These are phyloP conservation scores for Cygnus atratus DNA, from an alignment of 2,113 vertebrate species.

Conservation along the genomic window DNA sequence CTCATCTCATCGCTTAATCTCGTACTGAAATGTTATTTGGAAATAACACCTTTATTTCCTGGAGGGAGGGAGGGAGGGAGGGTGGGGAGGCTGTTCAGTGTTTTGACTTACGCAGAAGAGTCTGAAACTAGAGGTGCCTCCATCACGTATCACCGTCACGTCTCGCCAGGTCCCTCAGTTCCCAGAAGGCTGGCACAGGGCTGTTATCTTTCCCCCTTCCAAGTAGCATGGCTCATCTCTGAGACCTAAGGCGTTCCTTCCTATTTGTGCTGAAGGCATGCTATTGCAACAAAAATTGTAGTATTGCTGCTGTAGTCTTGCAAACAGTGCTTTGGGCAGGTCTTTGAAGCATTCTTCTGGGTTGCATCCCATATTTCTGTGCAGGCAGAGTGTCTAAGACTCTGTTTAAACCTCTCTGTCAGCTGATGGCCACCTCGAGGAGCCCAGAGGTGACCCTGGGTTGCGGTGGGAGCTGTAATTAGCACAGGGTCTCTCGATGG, in stretches of 20 bases:
- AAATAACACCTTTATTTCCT: background rate
- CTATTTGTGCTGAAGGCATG: background rate
- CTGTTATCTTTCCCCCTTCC: background rate
- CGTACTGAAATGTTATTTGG: background rate
- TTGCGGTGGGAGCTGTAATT: background rate
- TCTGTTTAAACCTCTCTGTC: background rate
- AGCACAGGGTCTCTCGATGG: background rate
- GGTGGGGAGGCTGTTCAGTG: background rate
- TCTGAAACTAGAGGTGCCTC: background rate
- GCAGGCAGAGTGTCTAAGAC: background rate
- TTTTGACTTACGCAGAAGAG: background rate
- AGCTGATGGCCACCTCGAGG: background rate
- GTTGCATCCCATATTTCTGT: background rate
- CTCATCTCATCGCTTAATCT: background rate
- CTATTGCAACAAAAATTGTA: background rate
- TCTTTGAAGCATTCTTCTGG: background rate
- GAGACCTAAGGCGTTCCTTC: background rate
- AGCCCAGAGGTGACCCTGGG: background rate
- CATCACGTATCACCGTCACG: rapidly evolving
- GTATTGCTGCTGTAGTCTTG: background rate
- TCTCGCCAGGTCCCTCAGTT: background rate
- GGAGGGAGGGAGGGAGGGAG: background rate
- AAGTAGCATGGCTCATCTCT: background rate
- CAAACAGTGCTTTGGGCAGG: background rate
- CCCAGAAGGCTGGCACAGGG: background rate